Conservation (phyloP, 23 tunicate genomes). For the Halocynthia roretzi region DNA sequence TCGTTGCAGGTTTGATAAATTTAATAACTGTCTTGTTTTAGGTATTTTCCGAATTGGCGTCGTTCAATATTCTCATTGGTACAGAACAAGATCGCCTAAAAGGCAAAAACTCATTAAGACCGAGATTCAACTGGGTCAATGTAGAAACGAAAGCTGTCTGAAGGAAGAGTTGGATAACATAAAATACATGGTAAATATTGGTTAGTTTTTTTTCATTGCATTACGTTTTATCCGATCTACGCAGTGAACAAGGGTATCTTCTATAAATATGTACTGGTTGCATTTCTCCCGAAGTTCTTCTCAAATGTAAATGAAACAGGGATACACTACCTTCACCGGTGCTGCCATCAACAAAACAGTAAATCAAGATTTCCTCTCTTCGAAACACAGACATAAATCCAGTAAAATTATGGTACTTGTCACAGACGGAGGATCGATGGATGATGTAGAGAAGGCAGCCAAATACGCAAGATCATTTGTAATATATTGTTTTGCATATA, state of each 20-base stretch:
- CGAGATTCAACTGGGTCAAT: conserved; percentile 37
- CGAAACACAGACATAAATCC: neutral
- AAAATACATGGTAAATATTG: conserved; percentile 20
- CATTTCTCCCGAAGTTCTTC: too few species aligned
- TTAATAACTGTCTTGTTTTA: neutral
- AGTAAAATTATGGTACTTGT: conserved; percentile 53
- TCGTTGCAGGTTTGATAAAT: neutral
- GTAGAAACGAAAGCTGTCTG: conserved; percentile 26
- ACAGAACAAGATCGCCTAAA: conserved; percentile 9
- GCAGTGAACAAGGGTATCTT: neutral
- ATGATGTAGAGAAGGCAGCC: conserved; percentile 54
- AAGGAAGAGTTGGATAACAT: conserved; percentile 14
- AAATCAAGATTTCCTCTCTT: conserved; percentile 39
- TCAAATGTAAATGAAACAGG: conserved; percentile 19
- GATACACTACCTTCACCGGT: conserved; percentile 67
- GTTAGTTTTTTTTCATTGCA: neutral
- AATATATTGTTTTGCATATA: neutral
- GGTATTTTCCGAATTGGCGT: conserved; percentile 53
- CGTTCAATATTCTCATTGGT: conserved; percentile 82
- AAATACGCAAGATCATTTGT: conserved; percentile 56
- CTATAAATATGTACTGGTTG: neutral
- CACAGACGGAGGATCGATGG: conserved; percentile 59
- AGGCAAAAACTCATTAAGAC: conserved; percentile 52
- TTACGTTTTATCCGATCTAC: neutral
- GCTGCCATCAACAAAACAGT: conserved; percentile 82